These are phyloP conservation scores for Abramis brama DNA, from an alignment of 2,113 vertebrate species.

Conservation along the genomic window DNA sequence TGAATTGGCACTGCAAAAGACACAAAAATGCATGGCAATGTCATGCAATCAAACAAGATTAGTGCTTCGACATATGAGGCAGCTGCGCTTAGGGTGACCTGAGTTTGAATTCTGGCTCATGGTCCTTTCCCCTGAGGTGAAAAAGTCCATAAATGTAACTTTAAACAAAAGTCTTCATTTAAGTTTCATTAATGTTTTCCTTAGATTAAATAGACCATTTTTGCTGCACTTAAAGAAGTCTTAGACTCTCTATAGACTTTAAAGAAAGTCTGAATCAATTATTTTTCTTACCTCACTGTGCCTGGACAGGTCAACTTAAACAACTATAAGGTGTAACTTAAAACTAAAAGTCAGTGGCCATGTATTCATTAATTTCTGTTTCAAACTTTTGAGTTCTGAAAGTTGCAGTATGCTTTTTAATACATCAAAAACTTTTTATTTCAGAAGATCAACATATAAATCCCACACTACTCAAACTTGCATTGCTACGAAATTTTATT, in stretches of 20 bases:
- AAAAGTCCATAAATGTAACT: too few relatives aligned
- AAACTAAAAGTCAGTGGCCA: not conserved
- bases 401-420: not conserved
- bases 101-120: not conserved
- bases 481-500: not conserved
- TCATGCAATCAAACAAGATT: not conserved
- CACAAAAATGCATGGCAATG: constrained; percentile 29
- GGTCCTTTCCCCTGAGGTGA: not conserved
- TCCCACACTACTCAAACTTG: not conserved
- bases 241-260: too few relatives aligned
- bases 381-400: not conserved
- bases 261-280: not conserved
- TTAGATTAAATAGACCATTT: too few relatives aligned
- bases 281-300: not conserved
- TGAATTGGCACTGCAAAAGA: constrained; percentile 86
- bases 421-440: not conserved
- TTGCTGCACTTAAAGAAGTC: too few relatives aligned
- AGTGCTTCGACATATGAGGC: too few relatives aligned
- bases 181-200: too few relatives aligned
- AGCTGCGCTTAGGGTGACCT: not conserved
- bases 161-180: too few relatives aligned
- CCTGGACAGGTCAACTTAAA: not conserved
- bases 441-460: not conserved
- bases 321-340: not conserved
- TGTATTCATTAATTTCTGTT: not conserved